Evolutionary conservation across 30 jellyfish, hydroid and myxozoan species (phyloP).

Genomic region (Morbakka virulenta): DNA sequence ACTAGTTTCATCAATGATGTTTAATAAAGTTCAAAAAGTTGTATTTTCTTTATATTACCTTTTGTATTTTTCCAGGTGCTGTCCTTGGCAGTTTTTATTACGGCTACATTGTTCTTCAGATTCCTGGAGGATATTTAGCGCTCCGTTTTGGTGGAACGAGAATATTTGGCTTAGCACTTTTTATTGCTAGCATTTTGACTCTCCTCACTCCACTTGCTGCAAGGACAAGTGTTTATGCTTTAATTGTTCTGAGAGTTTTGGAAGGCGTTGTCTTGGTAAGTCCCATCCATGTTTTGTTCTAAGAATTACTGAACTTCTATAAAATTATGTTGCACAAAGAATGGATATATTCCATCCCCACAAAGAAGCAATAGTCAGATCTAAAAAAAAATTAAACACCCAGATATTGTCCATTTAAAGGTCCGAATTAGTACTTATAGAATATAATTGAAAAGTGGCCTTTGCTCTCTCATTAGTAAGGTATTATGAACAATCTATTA

Average conservation of each 20-base stretch:
- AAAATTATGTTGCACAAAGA: no score
- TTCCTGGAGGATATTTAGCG: slow-evolving; percentile 99
- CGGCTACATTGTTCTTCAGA: slow-evolving; percentile 95
- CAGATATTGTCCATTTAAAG: background rate
- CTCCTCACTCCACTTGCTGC: slow-evolving; percentile 97
- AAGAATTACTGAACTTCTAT: no score
- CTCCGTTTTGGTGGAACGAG: slow-evolving; percentile 95
- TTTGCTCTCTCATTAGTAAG: no score
- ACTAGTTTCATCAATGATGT: no score
- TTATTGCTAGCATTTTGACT: slow-evolving; percentile 89
- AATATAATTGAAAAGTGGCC: no score
- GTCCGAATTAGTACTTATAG: background rate
- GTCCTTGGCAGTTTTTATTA: slow-evolving; percentile 98
- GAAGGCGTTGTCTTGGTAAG: slow-evolving; percentile 99
- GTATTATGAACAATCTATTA: no score
- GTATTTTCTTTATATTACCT: no score
- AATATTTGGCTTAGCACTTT: slow-evolving; percentile 94
- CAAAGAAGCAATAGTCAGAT: no score
- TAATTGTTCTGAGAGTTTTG: slow-evolving; percentile 81
- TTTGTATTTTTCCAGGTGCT: slow-evolving; percentile 58
- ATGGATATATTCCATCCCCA: no score
- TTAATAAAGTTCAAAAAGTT: no score
- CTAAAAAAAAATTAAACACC: no score
- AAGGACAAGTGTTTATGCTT: slow-evolving; percentile 89
- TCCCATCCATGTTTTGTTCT: no score